These are phyloP conservation scores for Theocolax elegans DNA, from an alignment of 1,140 invertebrate genomes.

Conservation along the genomic window DNA sequence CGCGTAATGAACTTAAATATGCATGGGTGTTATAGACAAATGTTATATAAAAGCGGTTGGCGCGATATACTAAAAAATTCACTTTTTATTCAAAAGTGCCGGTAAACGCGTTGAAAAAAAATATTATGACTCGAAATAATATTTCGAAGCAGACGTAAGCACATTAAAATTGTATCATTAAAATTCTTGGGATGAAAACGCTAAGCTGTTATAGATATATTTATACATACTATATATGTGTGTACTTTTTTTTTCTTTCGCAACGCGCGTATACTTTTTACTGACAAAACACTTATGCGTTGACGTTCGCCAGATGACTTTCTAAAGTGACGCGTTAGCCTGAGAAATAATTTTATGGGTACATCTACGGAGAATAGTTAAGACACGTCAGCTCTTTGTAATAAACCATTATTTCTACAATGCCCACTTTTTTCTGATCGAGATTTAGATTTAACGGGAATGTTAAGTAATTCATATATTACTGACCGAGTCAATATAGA, in stretches of 20 bases:
- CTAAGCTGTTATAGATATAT: neutral
- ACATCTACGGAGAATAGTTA: neutral
- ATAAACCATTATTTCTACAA: too few species aligned
- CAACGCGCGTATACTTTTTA: neutral
- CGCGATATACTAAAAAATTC: too few species aligned
- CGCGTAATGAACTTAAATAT: too few species aligned
- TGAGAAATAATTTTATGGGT: slow-evolving; percentile 6
- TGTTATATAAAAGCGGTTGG: too few species aligned
- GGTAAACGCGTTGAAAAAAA: too few species aligned
- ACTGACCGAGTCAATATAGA: too few species aligned
- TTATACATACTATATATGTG: neutral
- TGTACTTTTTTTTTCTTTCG: neutral
- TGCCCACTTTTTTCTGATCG: too few species aligned
- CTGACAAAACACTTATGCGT: neutral
- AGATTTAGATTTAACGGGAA: too few species aligned
- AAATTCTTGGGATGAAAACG: slow-evolving; percentile 12
- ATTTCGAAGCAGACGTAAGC: neutral
- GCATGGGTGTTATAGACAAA: too few species aligned
- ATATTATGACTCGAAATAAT: too few species aligned
- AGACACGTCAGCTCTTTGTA: neutral
- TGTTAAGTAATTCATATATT: too few species aligned
- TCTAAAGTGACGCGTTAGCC: neutral
- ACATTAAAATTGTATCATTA: slow-evolving; percentile 18
- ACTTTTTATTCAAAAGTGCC: too few species aligned
- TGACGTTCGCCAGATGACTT: slow-evolving; percentile 10